phyloP scores from a whole-genome alignment of 2,113 vertebrate species.

The Telmatochromis sp. region DNA sequence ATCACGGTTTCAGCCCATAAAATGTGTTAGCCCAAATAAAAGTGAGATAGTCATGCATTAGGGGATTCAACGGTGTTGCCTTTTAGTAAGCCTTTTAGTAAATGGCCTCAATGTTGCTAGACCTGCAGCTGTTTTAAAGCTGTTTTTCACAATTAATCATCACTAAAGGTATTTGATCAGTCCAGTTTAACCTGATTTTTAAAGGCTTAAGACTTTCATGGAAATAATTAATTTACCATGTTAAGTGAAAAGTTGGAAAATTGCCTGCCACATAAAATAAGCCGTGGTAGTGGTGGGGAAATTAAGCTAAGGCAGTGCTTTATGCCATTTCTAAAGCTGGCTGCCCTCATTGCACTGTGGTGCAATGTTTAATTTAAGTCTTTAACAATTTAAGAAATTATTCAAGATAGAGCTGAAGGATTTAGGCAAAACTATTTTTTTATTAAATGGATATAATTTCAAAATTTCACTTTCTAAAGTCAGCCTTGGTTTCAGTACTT shows the following conservation, averaged over 20 bases:
- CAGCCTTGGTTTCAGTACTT: neutral
- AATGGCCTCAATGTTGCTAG: neutral
- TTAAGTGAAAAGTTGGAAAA: neutral
- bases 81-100: neutral
- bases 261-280: neutral
- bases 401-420: neutral
- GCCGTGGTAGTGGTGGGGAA: neutral
- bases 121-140: neutral
- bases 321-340: neutral
- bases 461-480: neutral
- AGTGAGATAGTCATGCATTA: neutral
- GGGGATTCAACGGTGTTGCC: neutral
- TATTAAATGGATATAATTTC: neutral
- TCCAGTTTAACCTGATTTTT: neutral
- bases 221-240: neutral
- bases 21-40: neutral
- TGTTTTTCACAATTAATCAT: neutral
- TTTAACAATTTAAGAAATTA: neutral
- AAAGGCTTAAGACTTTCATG: neutral
- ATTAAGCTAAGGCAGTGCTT: neutral
- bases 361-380: neutral
- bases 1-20: neutral
- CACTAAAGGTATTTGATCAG: neutral
- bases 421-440: neutral
- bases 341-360: neutral